A percentile compares a stretch with the other conserved stretches of the same genome.
Conservation (phyloP, 92 coral and sea anemone genomes). For the Desmophyllum pertusum region DNA sequence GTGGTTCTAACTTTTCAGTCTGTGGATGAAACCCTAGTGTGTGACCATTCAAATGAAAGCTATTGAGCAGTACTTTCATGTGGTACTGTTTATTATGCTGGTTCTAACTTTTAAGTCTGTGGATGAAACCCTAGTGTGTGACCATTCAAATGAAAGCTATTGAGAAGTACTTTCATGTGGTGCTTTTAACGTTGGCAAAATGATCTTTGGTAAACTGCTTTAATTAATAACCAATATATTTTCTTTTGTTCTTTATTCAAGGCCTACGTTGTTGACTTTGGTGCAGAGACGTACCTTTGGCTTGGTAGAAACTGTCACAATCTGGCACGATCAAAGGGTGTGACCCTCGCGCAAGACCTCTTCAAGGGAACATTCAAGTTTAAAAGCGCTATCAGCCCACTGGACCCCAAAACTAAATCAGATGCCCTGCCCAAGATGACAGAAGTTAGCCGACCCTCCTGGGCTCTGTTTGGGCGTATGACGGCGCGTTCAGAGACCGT, state of each 20-base stretch:
- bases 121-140: no score
- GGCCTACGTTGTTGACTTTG: slow-evolving; percentile 97
- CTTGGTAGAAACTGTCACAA: slow-evolving; percentile 87
- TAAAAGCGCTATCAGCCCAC: slow-evolving; percentile 72
- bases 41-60: no score
- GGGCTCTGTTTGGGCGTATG: slow-evolving; percentile 99
- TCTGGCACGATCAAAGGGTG: slow-evolving; percentile 77
- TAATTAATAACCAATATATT: not conserved
- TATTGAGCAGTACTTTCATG: no score
- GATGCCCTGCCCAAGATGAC: slow-evolving; percentile 48
- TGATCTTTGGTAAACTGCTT: no score
- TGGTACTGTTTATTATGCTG: no score
- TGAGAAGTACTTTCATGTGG: no score
- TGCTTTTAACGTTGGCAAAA: no score
- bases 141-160: no score
- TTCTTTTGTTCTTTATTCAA: slow-evolving; percentile 16
- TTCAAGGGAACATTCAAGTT: slow-evolving; percentile 74
- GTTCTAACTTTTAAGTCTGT: no score
- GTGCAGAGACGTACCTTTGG: slow-evolving; percentile 95
- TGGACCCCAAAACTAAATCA: slow-evolving; percentile 64
- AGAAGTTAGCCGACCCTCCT: slow-evolving; percentile 80
- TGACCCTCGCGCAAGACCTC: slow-evolving; percentile 79
- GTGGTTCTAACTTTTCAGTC: no score
- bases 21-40: no score
- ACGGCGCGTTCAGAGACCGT: slow-evolving; percentile 98